Evolutionary conservation across 2,888 invertebrate species (phyloP).

Genomic region (Didymodactylos carnosus): DNA sequence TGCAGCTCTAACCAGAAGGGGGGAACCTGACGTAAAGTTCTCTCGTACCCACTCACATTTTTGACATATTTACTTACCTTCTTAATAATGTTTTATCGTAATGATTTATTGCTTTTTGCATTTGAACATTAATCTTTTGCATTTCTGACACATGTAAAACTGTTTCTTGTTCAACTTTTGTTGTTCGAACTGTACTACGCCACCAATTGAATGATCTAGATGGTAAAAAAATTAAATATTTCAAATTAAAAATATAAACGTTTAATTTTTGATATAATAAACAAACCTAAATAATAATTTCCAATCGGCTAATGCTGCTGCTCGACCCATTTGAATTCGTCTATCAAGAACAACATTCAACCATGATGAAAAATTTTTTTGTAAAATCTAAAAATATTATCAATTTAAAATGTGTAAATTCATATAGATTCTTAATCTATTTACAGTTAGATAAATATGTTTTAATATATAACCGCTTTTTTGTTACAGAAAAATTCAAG

Average conservation of each 20-base stretch:
- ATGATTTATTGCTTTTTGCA: constrained; percentile 21
- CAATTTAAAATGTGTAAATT: neutral
- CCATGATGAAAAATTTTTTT: constrained; percentile 27
- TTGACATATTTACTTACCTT: constrained; percentile 19
- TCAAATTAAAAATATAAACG: neutral
- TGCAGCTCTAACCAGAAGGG: no score
- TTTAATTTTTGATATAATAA: neutral
- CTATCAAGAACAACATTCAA: constrained; percentile 25
- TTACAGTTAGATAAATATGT: no score
- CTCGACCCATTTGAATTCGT: constrained; percentile 27
- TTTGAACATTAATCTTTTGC: constrained; percentile 19
- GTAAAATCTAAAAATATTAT: constrained; percentile 21
- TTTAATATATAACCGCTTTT: no score
- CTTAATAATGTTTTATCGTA: constrained; percentile 18
- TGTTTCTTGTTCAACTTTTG: constrained; percentile 1
- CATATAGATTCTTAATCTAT: no score
- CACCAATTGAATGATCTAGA: constrained; percentile 8
- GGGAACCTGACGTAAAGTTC: no score
- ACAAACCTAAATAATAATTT: constrained; percentile 16
- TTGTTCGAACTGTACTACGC: neutral
- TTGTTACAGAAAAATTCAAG: no score
- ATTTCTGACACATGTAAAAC: constrained; percentile 3
- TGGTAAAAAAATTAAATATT: neutral
- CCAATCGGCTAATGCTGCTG: constrained; percentile 29
- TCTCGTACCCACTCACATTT: no score